phyloP scores from a whole-genome alignment of 1,140 invertebrate genomes.

The Manduca sexta region DNA sequence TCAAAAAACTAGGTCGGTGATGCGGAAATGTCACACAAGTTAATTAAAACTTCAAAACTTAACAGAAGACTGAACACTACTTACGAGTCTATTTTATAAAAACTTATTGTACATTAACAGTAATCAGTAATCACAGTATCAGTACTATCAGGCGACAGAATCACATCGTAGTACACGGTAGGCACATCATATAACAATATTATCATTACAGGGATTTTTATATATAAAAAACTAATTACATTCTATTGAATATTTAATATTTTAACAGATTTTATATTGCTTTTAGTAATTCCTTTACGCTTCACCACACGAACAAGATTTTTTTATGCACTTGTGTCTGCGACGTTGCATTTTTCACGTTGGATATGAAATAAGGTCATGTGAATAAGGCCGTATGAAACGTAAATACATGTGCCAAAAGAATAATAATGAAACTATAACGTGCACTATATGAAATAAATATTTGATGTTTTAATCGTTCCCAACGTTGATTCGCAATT shows the following conservation, averaged over 20 bases:
- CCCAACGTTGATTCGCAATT: not conserved
- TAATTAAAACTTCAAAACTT: slow-evolving; percentile 22
- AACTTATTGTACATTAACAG: slow-evolving; percentile 55
- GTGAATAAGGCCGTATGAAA: slow-evolving; percentile 31
- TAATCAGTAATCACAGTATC: too few relatives aligned
- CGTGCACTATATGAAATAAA: not conserved
- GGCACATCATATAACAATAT: slow-evolving; percentile 69
- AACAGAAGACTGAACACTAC: slow-evolving; percentile 72
- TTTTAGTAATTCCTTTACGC: slow-evolving; percentile 45
- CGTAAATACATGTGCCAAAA: slow-evolving; percentile 59
- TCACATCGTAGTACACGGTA: slow-evolving; percentile 18
- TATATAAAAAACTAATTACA: slow-evolving; percentile 62
- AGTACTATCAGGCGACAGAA: slow-evolving; percentile 35
- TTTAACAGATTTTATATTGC: slow-evolving; percentile 59
- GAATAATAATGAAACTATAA: slow-evolving; percentile 4
- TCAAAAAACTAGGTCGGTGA: not conserved
- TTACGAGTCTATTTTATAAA: slow-evolving; percentile 71
- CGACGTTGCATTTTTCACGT: slow-evolving; percentile 25
- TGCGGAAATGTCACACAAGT: not conserved
- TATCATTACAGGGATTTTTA: slow-evolving; percentile 72
- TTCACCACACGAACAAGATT: slow-evolving; percentile 7
- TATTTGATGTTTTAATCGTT: too few relatives aligned
- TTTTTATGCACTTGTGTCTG: slow-evolving; percentile 22
- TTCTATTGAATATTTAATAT: slow-evolving; percentile 63
- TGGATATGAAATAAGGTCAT: slow-evolving; percentile 30